These are phyloP conservation scores for Lutraria lutraria DNA, from an alignment of 2,888 invertebrate species.

Conservation along the genomic window DNA sequence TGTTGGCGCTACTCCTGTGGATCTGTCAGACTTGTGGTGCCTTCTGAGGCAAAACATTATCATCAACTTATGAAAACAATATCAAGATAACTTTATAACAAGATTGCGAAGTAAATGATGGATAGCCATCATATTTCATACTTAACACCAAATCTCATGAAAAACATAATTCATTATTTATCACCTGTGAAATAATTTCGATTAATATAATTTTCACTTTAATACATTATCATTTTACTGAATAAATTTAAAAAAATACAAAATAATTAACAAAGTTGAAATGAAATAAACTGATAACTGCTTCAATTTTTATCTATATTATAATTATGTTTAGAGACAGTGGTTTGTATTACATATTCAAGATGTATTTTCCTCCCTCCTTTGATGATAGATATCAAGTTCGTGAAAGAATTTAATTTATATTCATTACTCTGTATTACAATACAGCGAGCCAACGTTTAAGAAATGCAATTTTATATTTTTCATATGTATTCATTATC, in stretches of 20 bases:
- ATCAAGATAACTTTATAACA: background rate
- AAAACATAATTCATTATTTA: background rate
- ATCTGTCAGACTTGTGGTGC: constrained; percentile 9
- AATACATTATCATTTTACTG: background rate
- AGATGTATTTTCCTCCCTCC: constrained; percentile 7
- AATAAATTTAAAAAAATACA: background rate
- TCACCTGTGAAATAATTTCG: background rate
- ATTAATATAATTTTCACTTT: background rate
- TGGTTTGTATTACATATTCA: constrained; percentile 13
- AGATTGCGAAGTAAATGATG: background rate
- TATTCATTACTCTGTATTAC: constrained; percentile 5
- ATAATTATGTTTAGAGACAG: background rate
- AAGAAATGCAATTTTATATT: constrained; percentile 16
- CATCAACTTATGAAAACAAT: constrained; percentile 6
- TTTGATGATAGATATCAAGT: constrained; percentile 18
- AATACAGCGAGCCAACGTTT: background rate
- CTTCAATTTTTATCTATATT: background rate
- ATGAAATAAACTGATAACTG: background rate
- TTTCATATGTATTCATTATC: background rate
- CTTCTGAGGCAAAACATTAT: background rate
- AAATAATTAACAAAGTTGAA: background rate
- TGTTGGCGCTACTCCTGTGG: background rate
- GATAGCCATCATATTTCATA: constrained; percentile 8
- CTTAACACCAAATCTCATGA: background rate
- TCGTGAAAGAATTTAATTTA: constrained; percentile 17